Evolutionary conservation across 2,888 invertebrate genomes (phyloP).

Genomic region (Cheilosia impressa): DNA sequence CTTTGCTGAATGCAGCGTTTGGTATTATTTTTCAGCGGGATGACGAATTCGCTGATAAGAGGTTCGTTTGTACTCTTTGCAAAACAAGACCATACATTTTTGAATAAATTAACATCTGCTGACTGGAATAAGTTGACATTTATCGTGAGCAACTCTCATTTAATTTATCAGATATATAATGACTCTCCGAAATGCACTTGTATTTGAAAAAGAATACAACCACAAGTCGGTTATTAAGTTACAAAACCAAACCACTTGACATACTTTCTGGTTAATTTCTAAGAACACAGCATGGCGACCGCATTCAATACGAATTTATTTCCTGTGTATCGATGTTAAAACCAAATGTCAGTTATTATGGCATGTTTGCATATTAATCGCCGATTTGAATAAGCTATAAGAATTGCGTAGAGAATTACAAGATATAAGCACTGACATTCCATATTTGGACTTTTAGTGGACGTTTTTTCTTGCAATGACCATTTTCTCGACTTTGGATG

Average conservation of each 20-base stretch:
- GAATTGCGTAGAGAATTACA: not conserved
- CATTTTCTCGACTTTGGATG: too few species aligned
- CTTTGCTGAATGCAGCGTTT: not conserved
- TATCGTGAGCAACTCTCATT: too few species aligned
- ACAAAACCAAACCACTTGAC: conserved; percentile 15
- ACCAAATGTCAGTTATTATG: conserved; percentile 1
- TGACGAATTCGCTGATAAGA: not conserved
- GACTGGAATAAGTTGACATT: too few species aligned
- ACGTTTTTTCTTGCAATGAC: too few species aligned
- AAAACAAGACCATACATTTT: not conserved
- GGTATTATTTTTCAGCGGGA: not conserved
- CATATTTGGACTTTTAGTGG: too few species aligned
- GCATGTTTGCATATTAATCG: not conserved
- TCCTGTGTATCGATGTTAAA: not conserved
- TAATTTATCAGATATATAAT: too few species aligned
- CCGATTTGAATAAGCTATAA: not conserved
- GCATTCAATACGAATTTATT: not conserved
- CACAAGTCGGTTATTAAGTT: conserved; percentile 7
- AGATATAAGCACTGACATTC: not conserved
- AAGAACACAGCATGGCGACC: not conserved
- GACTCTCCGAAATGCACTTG: too few species aligned
- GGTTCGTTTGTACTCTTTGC: not conserved
- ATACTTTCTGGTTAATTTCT: conserved; percentile 3
- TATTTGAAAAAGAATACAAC: not conserved
- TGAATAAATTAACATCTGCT: not conserved